Conservation (phyloP, 2,113 vertebrate species). For the Psettodes erumei region DNA sequence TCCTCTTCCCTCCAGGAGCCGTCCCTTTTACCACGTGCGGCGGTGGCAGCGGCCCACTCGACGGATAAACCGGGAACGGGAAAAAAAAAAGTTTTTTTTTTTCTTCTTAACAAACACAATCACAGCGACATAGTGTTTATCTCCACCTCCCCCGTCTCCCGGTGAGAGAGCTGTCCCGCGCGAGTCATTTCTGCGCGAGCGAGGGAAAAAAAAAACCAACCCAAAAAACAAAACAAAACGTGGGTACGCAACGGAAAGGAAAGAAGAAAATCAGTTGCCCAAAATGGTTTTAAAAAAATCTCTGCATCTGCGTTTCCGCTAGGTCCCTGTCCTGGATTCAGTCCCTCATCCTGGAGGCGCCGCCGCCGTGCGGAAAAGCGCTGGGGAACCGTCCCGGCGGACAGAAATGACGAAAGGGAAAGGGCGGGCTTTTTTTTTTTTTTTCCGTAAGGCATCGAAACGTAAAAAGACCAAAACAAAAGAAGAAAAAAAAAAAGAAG, state of each 20-base stretch:
- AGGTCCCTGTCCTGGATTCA: constrained; percentile 65
- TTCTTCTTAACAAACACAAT: constrained; percentile 85
- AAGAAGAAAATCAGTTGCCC: constrained; percentile 55
- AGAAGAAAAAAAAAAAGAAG: constrained; percentile 78
- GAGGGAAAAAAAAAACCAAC: constrained; percentile 66
- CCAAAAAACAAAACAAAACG: constrained; percentile 63
- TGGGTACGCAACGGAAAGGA: constrained; percentile 75
- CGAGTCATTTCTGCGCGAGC: constrained; percentile 73
- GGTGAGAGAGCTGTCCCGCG: constrained; percentile 76
- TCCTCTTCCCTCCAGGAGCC: too few relatives aligned
- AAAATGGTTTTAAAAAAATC: constrained; percentile 71
- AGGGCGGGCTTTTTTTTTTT: constrained; percentile 77
- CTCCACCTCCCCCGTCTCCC: constrained; percentile 70
- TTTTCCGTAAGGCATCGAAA: constrained; percentile 88
- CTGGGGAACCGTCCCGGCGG: constrained; percentile 75
- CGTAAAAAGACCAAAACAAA: too few relatives aligned
- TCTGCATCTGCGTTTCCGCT: constrained; percentile 72
- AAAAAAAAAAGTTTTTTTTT: constrained; percentile 87
- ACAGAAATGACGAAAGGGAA: constrained; percentile 76
- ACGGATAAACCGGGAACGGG: constrained; percentile 82
- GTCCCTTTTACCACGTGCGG: too few relatives aligned
- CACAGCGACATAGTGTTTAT: constrained; percentile 84
- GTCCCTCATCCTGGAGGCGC: constrained; percentile 73
- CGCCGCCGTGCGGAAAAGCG: too few relatives aligned
- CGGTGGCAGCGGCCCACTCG: constrained; percentile 79